Conservation (phyloP, 2,113 vertebrate genomes). For the Amblyopsis rosae region DNA sequence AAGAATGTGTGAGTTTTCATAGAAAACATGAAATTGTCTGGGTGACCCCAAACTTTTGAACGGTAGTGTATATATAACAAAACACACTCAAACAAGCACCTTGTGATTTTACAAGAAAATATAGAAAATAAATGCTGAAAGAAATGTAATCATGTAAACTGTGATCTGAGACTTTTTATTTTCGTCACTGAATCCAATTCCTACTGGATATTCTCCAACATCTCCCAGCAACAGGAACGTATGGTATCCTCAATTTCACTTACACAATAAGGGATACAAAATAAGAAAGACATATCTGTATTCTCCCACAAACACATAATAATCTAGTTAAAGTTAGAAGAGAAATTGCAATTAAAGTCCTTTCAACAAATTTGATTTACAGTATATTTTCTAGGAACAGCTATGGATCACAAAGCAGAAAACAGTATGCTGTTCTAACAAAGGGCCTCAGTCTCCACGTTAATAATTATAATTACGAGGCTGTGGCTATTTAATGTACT, state of each 20-base stretch:
- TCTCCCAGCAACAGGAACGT: constrained; percentile 40
- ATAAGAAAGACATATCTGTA: constrained; percentile 22
- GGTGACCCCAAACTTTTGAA: too few relatives aligned
- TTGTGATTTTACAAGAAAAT: too few relatives aligned
- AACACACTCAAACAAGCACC: too few relatives aligned
- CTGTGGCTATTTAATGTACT: constrained; percentile 21
- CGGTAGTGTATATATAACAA: too few relatives aligned
- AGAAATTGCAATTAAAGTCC: constrained; percentile 33
- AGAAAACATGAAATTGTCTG: too few relatives aligned
- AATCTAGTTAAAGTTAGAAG: constrained; percentile 46
- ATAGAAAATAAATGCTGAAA: too few relatives aligned
- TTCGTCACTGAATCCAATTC: constrained; percentile 46
- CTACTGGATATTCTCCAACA: constrained; percentile 39
- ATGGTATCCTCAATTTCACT: constrained; percentile 25
- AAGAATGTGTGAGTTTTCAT: too few relatives aligned
- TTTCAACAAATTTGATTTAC: constrained; percentile 21
- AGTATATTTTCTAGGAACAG: constrained; percentile 31
- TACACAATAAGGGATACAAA: constrained; percentile 45
- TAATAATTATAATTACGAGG: constrained; percentile 15
- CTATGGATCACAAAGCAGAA: constrained; percentile 18
- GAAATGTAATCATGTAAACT: background rate
- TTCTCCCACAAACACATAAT: constrained; percentile 55
- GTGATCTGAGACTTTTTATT: constrained; percentile 69
- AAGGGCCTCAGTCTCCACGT: constrained; percentile 30
- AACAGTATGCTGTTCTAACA: constrained; percentile 19